These are phyloP conservation scores for Salvelinus alpinus DNA, from an alignment of 2,113 vertebrate genomes.

Conservation along the genomic window DNA sequence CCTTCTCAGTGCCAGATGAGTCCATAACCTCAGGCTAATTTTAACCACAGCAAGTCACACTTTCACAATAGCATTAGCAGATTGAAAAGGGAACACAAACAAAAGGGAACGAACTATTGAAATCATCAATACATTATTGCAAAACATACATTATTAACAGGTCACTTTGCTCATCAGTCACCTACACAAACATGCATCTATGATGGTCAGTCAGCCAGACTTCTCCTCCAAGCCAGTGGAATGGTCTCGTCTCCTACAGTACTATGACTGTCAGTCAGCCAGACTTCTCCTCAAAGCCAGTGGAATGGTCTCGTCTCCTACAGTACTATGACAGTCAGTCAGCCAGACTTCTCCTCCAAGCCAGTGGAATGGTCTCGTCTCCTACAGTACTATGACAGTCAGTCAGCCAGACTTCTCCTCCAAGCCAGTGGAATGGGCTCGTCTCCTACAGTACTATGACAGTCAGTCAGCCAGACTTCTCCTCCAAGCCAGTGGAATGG, in stretches of 20 bases:
- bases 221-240: conserved; percentile 61
- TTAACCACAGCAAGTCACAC: conserved; percentile 72
- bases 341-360: conserved; percentile 62
- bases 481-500: conserved; percentile 62
- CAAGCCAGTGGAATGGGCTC: conserved; percentile 56
- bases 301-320: conserved; percentile 32
- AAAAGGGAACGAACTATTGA: conserved; percentile 70
- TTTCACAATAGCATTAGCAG: conserved; percentile 74
- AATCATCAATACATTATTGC: conserved; percentile 81
- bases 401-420: conserved; percentile 60
- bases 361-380: conserved; percentile 48
- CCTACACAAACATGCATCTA: conserved; percentile 79
- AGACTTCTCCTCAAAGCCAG: conserved; percentile 63
- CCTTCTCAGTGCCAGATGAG: conserved; percentile 37
- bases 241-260: conserved; percentile 24
- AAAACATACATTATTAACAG: conserved; percentile 81
- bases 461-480: conserved; percentile 60
- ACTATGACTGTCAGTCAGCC: conserved; percentile 69
- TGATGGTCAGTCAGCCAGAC: conserved; percentile 66
- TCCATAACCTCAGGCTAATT: conserved; percentile 65
- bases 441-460: conserved; percentile 56
- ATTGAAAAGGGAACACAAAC: conserved; percentile 57
- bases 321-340: conserved; percentile 65
- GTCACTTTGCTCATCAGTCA: conserved; percentile 71
- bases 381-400: conserved; percentile 62